phyloP scores from a whole-genome alignment of 2,888 invertebrate species.

The Pyrocoelia pectoralis region DNA sequence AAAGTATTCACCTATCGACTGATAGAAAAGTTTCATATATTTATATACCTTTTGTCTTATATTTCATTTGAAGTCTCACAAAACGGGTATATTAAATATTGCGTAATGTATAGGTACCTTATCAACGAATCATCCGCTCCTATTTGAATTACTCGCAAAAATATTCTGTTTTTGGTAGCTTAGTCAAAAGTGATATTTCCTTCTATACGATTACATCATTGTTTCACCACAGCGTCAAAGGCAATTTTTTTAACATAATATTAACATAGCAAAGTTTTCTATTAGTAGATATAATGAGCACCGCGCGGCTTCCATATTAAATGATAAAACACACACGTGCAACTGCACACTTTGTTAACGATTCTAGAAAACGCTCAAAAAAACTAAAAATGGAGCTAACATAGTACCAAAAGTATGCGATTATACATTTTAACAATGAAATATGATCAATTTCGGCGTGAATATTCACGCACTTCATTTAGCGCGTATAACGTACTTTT shows the following conservation, averaged over 20 bases:
- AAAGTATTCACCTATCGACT: slow-evolving; percentile 38
- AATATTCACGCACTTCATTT: not conserved
- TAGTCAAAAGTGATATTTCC: no score
- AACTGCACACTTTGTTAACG: slow-evolving; percentile 56
- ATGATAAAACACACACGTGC: slow-evolving; percentile 45
- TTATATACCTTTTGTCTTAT: not conserved
- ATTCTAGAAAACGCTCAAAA: slow-evolving; percentile 46
- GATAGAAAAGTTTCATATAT: slow-evolving; percentile 13
- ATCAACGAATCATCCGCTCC: not conserved
- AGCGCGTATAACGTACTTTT: slow-evolving; percentile 28
- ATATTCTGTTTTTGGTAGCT: no score
- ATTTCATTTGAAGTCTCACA: not conserved
- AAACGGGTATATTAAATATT: not conserved
- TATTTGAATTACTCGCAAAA: not conserved
- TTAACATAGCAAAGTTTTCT: slow-evolving; percentile 14
- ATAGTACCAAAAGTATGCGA: slow-evolving; percentile 41
- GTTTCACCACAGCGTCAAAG: not conserved
- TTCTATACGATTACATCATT: no score
- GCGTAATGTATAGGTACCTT: not conserved
- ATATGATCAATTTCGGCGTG: not conserved
- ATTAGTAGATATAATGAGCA: slow-evolving; percentile 41
- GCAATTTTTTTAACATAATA: not conserved
- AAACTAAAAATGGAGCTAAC: slow-evolving; percentile 23
- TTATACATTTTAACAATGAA: not conserved
- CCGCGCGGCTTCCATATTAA: slow-evolving; percentile 53